Evolutionary conservation across 2,113 vertebrate species (phyloP).

Genomic region (Alligator mississippiensis): DNA sequence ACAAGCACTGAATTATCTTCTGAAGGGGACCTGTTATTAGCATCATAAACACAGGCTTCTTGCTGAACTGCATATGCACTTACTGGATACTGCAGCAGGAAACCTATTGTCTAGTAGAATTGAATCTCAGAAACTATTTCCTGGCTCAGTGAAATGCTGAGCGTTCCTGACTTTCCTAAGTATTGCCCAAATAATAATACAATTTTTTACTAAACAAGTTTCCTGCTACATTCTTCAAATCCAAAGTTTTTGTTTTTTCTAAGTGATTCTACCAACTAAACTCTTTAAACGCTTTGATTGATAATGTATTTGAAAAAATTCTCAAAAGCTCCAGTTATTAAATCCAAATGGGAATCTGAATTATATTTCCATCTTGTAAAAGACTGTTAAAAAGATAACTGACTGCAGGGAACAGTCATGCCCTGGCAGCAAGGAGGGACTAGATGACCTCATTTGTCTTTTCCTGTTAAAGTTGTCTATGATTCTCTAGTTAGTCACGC

Average conservation of each 20-base stretch:
- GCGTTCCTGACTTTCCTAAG: neutral
- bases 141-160: conserved; percentile 19
- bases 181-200: neutral
- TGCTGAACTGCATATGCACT: conserved; percentile 24
- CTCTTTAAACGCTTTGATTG: neutral
- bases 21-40: neutral
- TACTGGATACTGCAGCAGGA: conserved; percentile 21
- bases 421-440: conserved; percentile 59
- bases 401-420: conserved; percentile 55
- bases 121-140: conserved; percentile 39
- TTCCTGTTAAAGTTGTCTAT: conserved; percentile 43
- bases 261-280: too few relatives aligned
- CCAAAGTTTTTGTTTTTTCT: neutral
- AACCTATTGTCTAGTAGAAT: conserved; percentile 39
- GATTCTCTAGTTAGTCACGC: conserved; percentile 30
- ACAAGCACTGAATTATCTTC: neutral
- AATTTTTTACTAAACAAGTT: neutral
- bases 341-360: conserved; percentile 24
- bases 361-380: conserved; percentile 41
- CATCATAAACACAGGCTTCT: neutral
- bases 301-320: neutral
- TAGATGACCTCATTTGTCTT: conserved; percentile 70
- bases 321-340: conserved; percentile 22
- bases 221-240: neutral
- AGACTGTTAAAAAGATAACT: conserved; percentile 49